Base-by-base conservation (phyloP, 2,797 vertebrate species). In the Pelodytes ibericus region DNA sequence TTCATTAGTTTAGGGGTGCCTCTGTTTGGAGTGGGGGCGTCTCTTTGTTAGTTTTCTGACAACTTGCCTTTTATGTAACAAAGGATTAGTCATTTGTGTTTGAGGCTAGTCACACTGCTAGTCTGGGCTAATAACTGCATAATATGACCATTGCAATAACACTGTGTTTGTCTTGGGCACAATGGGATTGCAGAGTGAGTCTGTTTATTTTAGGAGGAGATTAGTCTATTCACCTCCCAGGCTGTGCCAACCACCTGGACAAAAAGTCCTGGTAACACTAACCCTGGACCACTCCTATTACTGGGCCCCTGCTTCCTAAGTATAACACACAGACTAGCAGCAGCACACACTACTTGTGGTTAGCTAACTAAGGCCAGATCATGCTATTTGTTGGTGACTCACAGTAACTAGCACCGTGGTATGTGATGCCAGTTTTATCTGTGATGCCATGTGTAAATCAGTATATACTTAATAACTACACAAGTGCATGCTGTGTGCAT, bases 61-160 rank as follows among this genome's bases (percentile, higher is more conserved):
- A 56, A 24, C 51, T n/a, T 56, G n/a, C 51, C 5, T 58, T 58
- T 58, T 58, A 25, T 58, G 22, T 58, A 58, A 58, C 56, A 58
- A 58, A 58, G 56, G 56, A 58, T 58, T 58, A 58, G 56, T 13
- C 24, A 58, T 27, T 26, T 58, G 25, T 29, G 24, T 20, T 16
- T 20, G 18, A 58, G 24, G 25, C 24, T 29, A 25, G 51, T n/a
- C 51, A 53, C 51, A 53, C 18, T n/a, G n/a, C n/a, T n/a, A n/a
- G n/a, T n/a, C n/a, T 53, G 56, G 44, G 11, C 44, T 47, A 18
- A 47, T 47, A 47, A 18, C 44, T 47, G 44, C 44, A 47, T 16
- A 47, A 47, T 47, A n/a, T 47, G 44, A 16, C 44, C 13, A 47
- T 16, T 16, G 4, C 44, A 15, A 47, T 4, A n/a, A 47, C 5